phyloP scores from a whole-genome alignment of 2,113 vertebrate species.

The Petrocephalus zakoni region DNA sequence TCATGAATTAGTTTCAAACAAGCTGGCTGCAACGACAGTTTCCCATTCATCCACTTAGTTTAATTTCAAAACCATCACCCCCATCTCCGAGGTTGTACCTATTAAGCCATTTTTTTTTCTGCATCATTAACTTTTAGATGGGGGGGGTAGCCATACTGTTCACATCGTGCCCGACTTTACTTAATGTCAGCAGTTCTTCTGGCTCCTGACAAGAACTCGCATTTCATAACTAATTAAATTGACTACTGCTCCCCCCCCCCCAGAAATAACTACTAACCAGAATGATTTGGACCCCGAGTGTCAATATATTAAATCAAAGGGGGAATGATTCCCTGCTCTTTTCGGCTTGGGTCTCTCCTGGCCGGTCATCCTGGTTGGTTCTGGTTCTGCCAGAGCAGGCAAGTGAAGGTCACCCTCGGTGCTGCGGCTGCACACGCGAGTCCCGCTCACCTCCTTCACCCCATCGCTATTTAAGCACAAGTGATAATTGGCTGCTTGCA shows the following conservation, averaged over 20 bases:
- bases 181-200: conserved; percentile 97
- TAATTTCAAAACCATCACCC: conserved; percentile 79
- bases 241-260: conserved; percentile 67
- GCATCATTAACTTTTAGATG: conserved; percentile 98
- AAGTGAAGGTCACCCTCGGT: not conserved
- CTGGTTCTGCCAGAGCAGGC: not conserved
- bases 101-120: conserved; percentile 90
- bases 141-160: conserved; percentile 93
- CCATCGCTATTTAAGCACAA: conserved; percentile 58
- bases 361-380: not conserved
- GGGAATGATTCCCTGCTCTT: conserved; percentile 98
- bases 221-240: conserved; percentile 99
- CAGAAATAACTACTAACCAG: conserved; percentile 89
- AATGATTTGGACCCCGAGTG: conserved; percentile 96
- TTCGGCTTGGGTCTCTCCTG: conserved; percentile 58
- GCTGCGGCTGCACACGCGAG: not conserved
- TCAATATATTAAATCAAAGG: conserved; percentile 99
- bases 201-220: conserved; percentile 90
- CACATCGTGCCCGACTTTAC: conserved; percentile 85
- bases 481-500: conserved; percentile 62
- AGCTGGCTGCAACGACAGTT: conserved; percentile 69
- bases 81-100: conserved; percentile 80
- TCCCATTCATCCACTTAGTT: conserved; percentile 76
- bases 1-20: conserved; percentile 73
- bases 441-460: conserved; percentile 39